A percentile compares a stretch with the other conserved stretches of the same genome.
Evolutionary conservation across 2,888 invertebrate genomes (phyloP).

Genomic region (Corbicula japonica): DNA sequence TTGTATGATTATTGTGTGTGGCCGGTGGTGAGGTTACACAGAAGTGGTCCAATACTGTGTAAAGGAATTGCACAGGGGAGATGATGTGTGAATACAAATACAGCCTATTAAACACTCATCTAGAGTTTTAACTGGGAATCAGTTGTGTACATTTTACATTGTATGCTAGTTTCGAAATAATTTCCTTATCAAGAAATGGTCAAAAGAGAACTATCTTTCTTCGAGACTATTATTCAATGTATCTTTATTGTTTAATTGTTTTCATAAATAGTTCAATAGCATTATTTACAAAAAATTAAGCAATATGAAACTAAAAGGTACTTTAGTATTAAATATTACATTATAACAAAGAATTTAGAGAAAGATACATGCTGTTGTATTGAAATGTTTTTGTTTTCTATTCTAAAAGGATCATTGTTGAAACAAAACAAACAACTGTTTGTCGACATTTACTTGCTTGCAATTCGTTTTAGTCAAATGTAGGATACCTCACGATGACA

Average conservation of each 20-base stretch:
- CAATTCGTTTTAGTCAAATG: no score
- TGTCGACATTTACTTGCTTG: no score
- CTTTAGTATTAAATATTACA: no score
- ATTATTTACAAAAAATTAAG: no score
- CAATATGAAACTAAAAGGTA: no score
- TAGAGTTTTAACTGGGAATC: not conserved
- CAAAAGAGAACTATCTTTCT: not conserved
- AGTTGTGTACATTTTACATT: not conserved
- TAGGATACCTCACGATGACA: no score
- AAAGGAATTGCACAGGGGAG: conserved; percentile 63
- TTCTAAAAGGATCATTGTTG: no score
- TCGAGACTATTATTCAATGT: not conserved
- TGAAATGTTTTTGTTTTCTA: no score
- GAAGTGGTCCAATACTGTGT: conserved; percentile 55
- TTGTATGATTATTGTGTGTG: conserved; percentile 65
- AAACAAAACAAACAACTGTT: no score
- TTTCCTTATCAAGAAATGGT: not conserved
- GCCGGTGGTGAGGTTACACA: conserved; percentile 59
- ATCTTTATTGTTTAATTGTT: not conserved
- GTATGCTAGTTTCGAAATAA: not conserved
- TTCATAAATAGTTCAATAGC: not conserved
- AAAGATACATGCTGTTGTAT: no score
- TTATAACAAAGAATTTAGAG: no score
- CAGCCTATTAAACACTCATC: not conserved
- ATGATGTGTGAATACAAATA: conserved; percentile 6